A percentile compares a stretch with the other conserved stretches of the same genome.
Evolutionary conservation across 2,797 vertebrate genomes (phyloP).

Genomic region (Limnodromus scolopaceus): DNA sequence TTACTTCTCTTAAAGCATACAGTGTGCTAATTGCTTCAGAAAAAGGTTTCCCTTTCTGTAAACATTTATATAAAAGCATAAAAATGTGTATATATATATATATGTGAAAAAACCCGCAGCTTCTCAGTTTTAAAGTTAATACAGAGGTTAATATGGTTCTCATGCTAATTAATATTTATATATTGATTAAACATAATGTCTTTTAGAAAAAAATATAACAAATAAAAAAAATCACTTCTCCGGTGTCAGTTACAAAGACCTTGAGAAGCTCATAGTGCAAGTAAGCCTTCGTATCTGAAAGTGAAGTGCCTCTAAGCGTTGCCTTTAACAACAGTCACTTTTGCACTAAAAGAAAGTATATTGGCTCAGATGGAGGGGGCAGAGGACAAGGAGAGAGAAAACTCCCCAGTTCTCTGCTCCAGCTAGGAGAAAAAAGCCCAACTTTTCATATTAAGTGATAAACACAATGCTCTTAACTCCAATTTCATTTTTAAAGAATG

Average conservation of each 20-base stretch:
- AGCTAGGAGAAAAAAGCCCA: background rate
- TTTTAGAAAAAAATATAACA: background rate
- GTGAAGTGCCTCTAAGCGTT: background rate
- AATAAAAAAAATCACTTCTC: background rate
- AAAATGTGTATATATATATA: background rate
- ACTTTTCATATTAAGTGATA: background rate
- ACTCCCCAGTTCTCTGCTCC: background rate
- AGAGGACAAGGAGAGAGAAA: background rate
- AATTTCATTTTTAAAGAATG: background rate
- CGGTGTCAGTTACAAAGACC: background rate
- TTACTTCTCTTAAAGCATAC: background rate
- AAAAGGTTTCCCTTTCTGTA: background rate
- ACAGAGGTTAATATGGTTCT: background rate
- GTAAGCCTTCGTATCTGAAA: background rate
- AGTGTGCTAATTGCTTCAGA: background rate
- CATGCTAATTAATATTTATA: background rate
- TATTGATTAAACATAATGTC: background rate
- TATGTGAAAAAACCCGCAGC: accelerated
- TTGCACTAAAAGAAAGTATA: background rate
- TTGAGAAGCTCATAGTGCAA: background rate
- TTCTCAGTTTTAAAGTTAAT: slow-evolving; percentile 1
- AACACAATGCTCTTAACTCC: background rate
- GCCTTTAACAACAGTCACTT: background rate
- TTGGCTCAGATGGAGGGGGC: background rate
- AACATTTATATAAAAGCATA: background rate